These are phyloP conservation scores for Oedothorax gibbosus DNA, from an alignment of 1,140 invertebrate genomes.

Conservation along the genomic window DNA sequence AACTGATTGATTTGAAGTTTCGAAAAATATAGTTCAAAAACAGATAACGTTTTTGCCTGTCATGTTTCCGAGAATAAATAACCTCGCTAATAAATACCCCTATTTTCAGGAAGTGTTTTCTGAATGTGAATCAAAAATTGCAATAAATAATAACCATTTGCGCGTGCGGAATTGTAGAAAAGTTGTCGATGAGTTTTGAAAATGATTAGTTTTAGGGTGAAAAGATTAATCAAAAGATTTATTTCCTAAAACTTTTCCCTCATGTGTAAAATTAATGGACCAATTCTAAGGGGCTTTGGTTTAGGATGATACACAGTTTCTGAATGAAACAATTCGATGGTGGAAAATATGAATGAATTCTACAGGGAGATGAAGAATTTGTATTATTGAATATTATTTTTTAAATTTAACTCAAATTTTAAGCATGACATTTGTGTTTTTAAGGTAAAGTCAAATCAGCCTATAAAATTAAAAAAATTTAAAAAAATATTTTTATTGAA, in stretches of 20 bases:
- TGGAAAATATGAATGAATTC: neutral
- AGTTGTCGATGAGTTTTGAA: conserved; percentile 1
- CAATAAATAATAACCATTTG: conserved; percentile 10
- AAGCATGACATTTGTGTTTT: too few relatives aligned
- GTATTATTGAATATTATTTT: neutral
- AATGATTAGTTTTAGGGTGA: conserved; percentile 19
- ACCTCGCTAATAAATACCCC: too few relatives aligned
- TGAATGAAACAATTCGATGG: neutral
- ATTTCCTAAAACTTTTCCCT: conserved; percentile 7
- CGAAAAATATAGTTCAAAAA: too few relatives aligned
- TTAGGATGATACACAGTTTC: neutral
- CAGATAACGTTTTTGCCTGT: too few relatives aligned
- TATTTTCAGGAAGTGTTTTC: too few relatives aligned
- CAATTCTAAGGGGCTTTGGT: neutral
- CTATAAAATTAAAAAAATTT: too few relatives aligned
- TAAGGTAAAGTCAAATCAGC: too few relatives aligned
- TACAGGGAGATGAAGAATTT: neutral
- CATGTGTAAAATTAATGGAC: neutral
- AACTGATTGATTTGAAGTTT: too few relatives aligned
- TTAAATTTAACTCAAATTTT: too few relatives aligned
- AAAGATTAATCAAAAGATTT: conserved; percentile 21
- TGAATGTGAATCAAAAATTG: neutral
- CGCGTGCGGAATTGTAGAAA: neutral
- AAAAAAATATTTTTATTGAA: too few relatives aligned
- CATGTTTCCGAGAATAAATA: too few relatives aligned